phyloP scores from a whole-genome alignment of 2,113 vertebrate genomes.

The Platycercus adscitus region DNA sequence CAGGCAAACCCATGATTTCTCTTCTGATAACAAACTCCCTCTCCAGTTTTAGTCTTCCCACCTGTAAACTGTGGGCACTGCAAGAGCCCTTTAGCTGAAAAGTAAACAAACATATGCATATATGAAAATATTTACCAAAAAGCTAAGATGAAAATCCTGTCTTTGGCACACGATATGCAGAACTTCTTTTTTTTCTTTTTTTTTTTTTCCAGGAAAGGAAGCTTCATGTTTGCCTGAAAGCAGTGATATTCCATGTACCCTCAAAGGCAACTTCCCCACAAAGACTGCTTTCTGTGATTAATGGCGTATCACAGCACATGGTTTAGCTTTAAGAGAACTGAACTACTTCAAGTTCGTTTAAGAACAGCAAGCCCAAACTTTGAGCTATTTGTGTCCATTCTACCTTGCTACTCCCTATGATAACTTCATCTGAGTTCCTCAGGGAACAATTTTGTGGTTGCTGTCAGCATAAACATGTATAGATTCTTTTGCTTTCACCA shows the following conservation, averaged over 20 bases:
- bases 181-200: background rate
- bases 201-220: background rate
- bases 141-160: background rate
- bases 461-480: background rate
- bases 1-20: background rate
- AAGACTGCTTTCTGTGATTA: background rate
- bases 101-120: background rate
- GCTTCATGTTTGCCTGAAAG: background rate
- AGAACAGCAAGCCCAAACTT: background rate
- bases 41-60: background rate
- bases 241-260: background rate
- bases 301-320: background rate
- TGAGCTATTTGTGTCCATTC: background rate
- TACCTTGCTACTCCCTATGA: background rate
- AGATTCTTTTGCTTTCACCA: constrained; percentile 28
- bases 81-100: background rate
- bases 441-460: background rate
- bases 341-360: background rate
- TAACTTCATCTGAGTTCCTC: background rate
- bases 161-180: background rate
- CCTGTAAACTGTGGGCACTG: background rate
- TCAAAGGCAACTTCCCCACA: background rate
- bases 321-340: background rate
- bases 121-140: background rate
- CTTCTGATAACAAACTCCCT: background rate